These are phyloP conservation scores for Enteromius thamalakanensis DNA, from an alignment of 2,797 vertebrate genomes.

Conservation along the genomic window DNA sequence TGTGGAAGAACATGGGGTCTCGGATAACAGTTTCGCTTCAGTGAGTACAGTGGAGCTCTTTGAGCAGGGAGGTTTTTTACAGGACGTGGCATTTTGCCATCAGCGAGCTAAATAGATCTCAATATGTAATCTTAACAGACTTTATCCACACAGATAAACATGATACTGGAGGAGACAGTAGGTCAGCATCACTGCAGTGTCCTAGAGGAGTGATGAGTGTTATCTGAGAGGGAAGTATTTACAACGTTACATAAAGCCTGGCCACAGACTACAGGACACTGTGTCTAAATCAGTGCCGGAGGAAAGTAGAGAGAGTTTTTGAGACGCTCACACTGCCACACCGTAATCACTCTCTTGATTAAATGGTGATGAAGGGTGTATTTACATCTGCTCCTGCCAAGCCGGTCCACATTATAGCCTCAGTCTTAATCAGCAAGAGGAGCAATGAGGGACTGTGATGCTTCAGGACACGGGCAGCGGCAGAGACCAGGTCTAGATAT, in stretches of 20 bases:
- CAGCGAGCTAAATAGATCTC: background rate
- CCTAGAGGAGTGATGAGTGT: background rate
- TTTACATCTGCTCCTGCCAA: conserved; percentile 19
- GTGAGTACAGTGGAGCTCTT: conserved; percentile 6
- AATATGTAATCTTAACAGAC: conserved; percentile 11
- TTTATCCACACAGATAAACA: background rate
- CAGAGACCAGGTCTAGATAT: background rate
- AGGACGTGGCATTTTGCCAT: background rate
- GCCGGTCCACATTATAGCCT: background rate
- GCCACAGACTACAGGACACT: background rate
- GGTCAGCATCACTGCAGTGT: background rate
- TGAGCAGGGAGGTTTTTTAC: background rate
- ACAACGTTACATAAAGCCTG: conserved; percentile 15
- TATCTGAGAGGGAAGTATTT: background rate
- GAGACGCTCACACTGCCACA: background rate
- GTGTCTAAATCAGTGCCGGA: conserved; percentile 1
- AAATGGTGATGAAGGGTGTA: conserved; percentile 23
- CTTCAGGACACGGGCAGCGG: background rate
- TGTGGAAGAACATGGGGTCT: background rate
- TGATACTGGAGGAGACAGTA: background rate
- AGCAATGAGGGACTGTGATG: background rate
- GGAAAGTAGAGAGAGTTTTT: background rate
- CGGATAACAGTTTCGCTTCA: conserved; percentile 2
- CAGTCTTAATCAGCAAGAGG: background rate
- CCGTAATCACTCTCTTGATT: conserved; percentile 13